These are phyloP conservation scores for Oreochromis aureus DNA, from an alignment of 2,113 vertebrate genomes.

Conservation along the genomic window DNA sequence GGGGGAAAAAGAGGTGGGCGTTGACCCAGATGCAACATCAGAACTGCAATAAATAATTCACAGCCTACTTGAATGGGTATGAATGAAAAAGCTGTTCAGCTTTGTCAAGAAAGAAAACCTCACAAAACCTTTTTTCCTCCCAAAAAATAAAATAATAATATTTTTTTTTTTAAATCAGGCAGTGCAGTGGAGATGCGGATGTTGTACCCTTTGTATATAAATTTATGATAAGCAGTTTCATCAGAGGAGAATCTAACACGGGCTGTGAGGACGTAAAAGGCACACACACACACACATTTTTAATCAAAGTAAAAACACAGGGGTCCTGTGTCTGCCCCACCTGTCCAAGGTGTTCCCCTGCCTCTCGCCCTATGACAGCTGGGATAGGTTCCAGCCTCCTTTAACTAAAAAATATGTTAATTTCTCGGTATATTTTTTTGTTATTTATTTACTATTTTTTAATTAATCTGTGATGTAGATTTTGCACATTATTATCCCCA, in stretches of 20 bases:
- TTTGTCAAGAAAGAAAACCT: background rate
- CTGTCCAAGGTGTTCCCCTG: no score
- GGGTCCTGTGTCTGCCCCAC: no score
- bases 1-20: background rate
- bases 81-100: background rate
- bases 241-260: background rate
- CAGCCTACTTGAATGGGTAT: background rate
- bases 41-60: background rate
- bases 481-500: background rate
- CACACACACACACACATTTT: background rate
- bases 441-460: no score
- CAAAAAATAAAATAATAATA: background rate
- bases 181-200: background rate
- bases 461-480: background rate
- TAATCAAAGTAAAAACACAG: no score
- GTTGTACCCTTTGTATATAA: background rate
- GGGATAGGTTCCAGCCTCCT: no score
- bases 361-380: no score
- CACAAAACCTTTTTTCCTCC: background rate
- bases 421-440: no score
- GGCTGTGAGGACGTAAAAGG: background rate
- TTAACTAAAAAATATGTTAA: no score
- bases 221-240: conserved; percentile 10
- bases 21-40: background rate
- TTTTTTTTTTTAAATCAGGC: background rate